phyloP scores from a whole-genome alignment of 2,888 invertebrate genomes.

The Diaprepes abbreviatus region DNA sequence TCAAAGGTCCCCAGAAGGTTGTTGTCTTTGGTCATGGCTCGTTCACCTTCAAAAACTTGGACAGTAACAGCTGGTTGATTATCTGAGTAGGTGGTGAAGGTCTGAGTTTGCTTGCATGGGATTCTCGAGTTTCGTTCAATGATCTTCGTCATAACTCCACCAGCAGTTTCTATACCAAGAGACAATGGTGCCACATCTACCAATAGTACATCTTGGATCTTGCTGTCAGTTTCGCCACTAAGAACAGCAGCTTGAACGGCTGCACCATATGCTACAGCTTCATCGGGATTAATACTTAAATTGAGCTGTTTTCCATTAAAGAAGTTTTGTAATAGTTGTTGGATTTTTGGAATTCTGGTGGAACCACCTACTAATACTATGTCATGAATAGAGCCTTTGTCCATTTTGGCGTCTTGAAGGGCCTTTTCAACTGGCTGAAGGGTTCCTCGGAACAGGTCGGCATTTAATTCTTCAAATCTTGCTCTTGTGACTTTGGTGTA shows the following conservation, averaged over 20 bases:
- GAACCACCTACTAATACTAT: slow-evolving; percentile 89
- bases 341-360: slow-evolving; percentile 84
- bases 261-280: slow-evolving; percentile 66
- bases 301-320: slow-evolving; percentile 74
- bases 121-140: slow-evolving; percentile 73
- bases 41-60: slow-evolving; percentile 78
- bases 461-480: slow-evolving; percentile 82
- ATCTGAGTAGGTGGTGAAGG: slow-evolving; percentile 78
- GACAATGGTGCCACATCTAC: slow-evolving; percentile 80
- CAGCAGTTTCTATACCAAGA: slow-evolving; percentile 83
- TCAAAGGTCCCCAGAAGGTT: slow-evolving; percentile 77
- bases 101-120: slow-evolving; percentile 72
- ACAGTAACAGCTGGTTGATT: slow-evolving; percentile 74
- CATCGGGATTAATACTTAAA: slow-evolving; percentile 64
- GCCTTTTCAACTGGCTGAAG: slow-evolving; percentile 80
- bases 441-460: slow-evolving; percentile 78
- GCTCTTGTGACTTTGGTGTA: slow-evolving; percentile 81
- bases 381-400: slow-evolving; percentile 74
- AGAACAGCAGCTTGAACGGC: slow-evolving; percentile 64
- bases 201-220: slow-evolving; percentile 81
- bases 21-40: slow-evolving; percentile 87
- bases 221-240: slow-evolving; percentile 72
- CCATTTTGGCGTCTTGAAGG: slow-evolving; percentile 77
- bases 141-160: slow-evolving; percentile 81
- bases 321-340: slow-evolving; percentile 80